A percentile compares a stretch with the other conserved stretches of the same genome.
phyloP scores from a whole-genome alignment of 2,888 invertebrate genomes.

The Melikaiella ostensackeni region DNA sequence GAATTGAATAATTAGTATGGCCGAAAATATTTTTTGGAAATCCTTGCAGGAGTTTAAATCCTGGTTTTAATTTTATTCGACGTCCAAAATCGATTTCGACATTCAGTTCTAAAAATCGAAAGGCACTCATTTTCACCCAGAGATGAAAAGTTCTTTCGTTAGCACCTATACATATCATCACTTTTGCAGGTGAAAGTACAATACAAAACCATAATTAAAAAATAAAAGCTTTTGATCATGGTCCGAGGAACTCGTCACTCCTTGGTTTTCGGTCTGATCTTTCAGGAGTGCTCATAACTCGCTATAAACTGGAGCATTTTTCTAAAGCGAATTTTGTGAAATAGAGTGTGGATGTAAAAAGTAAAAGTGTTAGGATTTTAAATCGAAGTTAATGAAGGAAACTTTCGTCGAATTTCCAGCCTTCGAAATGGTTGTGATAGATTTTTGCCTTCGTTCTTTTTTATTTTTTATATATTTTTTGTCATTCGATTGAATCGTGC shows the following conservation, averaged over 20 bases:
- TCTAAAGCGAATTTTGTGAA: constrained; percentile 29
- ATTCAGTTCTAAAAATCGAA: background rate
- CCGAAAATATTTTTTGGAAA: too few relatives aligned
- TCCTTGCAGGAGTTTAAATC: background rate
- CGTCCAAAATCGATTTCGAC: background rate
- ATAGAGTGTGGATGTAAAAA: constrained; percentile 25
- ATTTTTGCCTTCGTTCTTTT: constrained; percentile 6
- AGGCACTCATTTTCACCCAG: background rate
- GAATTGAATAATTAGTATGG: too few relatives aligned
- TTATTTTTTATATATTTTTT: background rate
- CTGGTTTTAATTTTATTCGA: constrained; percentile 20
- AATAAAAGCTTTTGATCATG: constrained; percentile 41
- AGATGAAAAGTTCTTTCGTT: background rate
- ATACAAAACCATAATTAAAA: constrained; percentile 1
- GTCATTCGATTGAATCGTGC: background rate
- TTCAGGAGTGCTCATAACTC: constrained; percentile 31
- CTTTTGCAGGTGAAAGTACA: constrained; percentile 60
- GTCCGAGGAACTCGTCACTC: background rate
- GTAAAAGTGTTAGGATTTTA: constrained; percentile 30
- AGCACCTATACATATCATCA: constrained; percentile 50
- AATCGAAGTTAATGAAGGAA: constrained; percentile 18
- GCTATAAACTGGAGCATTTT: constrained; percentile 32
- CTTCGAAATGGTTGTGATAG: constrained; percentile 36
- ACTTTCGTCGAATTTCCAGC: constrained; percentile 26
- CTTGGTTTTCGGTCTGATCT: constrained; percentile 13